Evolutionary conservation across 2,113 vertebrate species (phyloP), one percentile per base, ranked within the genome.

Genomic region (Australoheros scitulus): DNA sequence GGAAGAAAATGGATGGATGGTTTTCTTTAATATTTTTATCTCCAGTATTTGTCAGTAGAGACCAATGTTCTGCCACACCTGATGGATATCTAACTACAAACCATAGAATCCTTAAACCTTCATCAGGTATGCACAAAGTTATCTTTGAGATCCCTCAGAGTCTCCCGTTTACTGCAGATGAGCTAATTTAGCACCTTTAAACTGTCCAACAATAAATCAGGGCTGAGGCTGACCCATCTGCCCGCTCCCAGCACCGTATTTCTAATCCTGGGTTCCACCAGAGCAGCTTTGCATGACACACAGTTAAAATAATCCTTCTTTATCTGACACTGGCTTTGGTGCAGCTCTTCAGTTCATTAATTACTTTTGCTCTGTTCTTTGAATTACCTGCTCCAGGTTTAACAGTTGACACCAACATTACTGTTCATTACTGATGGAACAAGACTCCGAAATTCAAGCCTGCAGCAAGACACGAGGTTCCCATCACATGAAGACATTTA

Each of bases 301-400:
- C 64, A 18, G 38, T 18, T 47, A 68, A 68, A 68, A 68, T 68
- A 26, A 68, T 68, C 38, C 41, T 47, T 68, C 64, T 68, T 68
- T 68, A 47, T 26, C 15, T 47, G 4, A 47, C 64, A 68, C 64
- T 57, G 5, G 55, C 20, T 3, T 38, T 38, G 36, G 36, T 38
- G 36, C 36, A 38, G 36, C 9, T 68, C 22, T 4, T 43, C 38
- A 26, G 63, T 38, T 43, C 4, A 5, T 3, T 38, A 7, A 41
- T 24, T 5, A 8, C 38, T 43, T 43, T 43, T 43, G 11, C 6
- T 43, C 41, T 11, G 11, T 11, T 43, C 11, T 43, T 43, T 0
- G 38, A 65, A 22, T 43, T 0, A 17, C 2, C 38, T 65, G 0
- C 63, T 43, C 63, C 36, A 24, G 63, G 36, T 41, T 36, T n/a